A percentile compares a stretch with the other conserved stretches of the same genome.
These are phyloP conservation scores for Xiphophorus hellerii DNA, from an alignment of 2,113 vertebrate species.

Conservation along the genomic window DNA sequence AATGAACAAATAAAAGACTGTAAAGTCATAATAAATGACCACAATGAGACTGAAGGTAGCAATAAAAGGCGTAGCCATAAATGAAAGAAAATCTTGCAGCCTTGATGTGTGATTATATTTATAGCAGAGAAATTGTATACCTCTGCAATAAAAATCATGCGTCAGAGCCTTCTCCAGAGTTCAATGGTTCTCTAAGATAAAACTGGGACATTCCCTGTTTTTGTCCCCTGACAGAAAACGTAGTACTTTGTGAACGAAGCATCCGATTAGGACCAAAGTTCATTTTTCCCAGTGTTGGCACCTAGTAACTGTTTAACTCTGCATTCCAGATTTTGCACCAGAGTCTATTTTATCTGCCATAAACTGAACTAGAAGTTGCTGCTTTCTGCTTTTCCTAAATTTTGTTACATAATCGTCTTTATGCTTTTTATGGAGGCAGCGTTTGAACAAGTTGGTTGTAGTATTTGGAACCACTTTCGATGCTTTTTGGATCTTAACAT, in stretches of 20 bases:
- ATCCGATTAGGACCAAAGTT: neutral
- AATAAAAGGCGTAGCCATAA: no score
- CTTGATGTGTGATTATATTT: no score
- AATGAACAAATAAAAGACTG: no score
- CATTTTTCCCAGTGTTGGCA: neutral
- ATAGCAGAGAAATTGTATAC: no score
- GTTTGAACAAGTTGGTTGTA: no score
- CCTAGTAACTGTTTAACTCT: neutral
- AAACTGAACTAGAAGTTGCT: neutral
- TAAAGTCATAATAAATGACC: no score
- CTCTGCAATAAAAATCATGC: no score
- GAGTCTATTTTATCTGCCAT: neutral
- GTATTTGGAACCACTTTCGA: neutral
- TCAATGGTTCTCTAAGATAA: neutral
- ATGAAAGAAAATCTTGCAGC: no score
- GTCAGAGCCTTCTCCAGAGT: neutral
- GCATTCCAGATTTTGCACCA: neutral
- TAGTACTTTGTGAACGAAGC: neutral
- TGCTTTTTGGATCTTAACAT: neutral
- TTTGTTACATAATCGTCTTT: neutral
- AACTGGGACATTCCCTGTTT: neutral
- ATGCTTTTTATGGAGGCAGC: neutral
- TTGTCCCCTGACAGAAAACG: neutral
- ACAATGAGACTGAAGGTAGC: no score
- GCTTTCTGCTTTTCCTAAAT: neutral